Conservation (phyloP, 2,797 vertebrate genomes). For the Sebastes jordani region DNA sequence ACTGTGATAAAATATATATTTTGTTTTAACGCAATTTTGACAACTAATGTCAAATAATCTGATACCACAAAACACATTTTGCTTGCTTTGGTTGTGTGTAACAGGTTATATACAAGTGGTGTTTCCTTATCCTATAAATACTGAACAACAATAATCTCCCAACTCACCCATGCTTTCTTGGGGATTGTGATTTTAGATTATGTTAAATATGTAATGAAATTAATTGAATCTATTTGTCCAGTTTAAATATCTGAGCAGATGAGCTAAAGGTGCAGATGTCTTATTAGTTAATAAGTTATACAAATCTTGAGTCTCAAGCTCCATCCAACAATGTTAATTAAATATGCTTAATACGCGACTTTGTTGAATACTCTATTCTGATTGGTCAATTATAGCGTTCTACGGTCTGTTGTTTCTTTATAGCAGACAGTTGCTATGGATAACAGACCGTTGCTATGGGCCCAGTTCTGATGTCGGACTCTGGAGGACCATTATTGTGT, state of each 20-base stretch:
- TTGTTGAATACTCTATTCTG: too few relatives aligned
- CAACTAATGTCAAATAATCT: not conserved
- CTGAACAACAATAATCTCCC: not conserved
- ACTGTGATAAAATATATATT: not conserved
- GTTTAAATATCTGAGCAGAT: not conserved
- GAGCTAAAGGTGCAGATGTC: conserved; percentile 14
- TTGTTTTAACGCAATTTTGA: not conserved
- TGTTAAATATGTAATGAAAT: not conserved
- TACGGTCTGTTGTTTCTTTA: too few relatives aligned
- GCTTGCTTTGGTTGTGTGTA: not conserved
- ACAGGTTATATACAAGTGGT: not conserved
- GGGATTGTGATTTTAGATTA: not conserved
- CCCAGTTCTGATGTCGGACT: too few relatives aligned
- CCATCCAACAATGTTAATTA: not conserved
- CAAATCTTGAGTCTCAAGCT: not conserved
- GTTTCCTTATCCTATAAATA: not conserved
- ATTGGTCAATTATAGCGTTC: too few relatives aligned
- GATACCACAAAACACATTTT: not conserved
- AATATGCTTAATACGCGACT: not conserved
- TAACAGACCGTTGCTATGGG: too few relatives aligned
- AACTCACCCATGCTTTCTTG: not conserved
- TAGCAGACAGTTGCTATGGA: too few relatives aligned
- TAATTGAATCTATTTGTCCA: not conserved
- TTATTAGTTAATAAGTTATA: not conserved
- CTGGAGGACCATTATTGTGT: too few relatives aligned